These are phyloP conservation scores for Caenorhabditis tropicalis DNA, from an alignment of 1,140 invertebrate genomes.

Conservation along the genomic window DNA sequence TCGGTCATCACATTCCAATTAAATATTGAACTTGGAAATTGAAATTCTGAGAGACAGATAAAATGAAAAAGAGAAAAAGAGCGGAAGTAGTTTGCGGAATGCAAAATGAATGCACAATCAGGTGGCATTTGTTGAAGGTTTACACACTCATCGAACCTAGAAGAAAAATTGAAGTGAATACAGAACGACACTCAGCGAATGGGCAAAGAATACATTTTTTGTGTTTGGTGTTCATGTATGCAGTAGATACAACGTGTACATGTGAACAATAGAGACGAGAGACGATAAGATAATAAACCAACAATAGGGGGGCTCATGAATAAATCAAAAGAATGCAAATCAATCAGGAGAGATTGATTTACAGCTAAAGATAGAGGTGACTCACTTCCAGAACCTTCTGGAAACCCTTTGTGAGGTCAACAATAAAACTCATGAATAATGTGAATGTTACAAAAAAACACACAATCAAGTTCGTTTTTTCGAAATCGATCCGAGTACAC, in stretches of 20 bases:
- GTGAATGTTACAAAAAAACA: too few relatives aligned
- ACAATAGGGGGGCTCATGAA: not conserved
- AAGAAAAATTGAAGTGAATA: not conserved
- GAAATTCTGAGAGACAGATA: not conserved
- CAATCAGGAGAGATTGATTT: not conserved
- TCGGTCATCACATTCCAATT: not conserved
- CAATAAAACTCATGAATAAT: too few relatives aligned
- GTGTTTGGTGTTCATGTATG: conserved; percentile 6
- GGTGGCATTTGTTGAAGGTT: conserved; percentile 26
- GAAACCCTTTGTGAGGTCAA: too few relatives aligned
- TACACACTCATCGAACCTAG: not conserved
- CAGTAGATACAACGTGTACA: not conserved
- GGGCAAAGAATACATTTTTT: not conserved
- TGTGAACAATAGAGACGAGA: not conserved
- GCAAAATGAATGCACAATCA: conserved; percentile 33
- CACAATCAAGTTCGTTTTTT: too few relatives aligned
- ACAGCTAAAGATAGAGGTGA: too few relatives aligned
- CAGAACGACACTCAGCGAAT: not conserved
- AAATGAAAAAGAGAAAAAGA: not conserved
- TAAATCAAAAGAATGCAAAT: not conserved
- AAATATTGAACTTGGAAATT: not conserved
- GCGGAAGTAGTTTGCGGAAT: not conserved
- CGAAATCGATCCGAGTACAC: too few relatives aligned
- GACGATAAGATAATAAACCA: conserved; percentile 5
- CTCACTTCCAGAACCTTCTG: too few relatives aligned